Base-by-base conservation (phyloP, 2,113 vertebrate species). In the Catharus minimus region DNA sequence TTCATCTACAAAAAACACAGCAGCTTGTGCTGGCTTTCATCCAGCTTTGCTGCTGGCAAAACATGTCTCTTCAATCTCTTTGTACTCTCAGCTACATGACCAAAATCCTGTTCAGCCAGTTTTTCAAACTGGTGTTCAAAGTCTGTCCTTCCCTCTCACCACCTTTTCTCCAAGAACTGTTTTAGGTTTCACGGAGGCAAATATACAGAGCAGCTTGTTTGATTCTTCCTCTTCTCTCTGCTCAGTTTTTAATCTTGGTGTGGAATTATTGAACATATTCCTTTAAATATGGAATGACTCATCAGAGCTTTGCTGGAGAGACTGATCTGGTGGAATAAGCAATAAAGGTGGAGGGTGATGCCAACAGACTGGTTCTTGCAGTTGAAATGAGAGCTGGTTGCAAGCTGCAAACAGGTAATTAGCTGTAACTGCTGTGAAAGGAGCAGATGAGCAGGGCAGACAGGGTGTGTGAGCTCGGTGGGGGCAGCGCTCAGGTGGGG, bases 81-180 rank as follows among this genome's bases (percentile, higher is more conserved):
- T 94, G 90, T 93, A 64, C 90, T 95, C 78, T 89, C 49, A 23
- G 93, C 87, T 93, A 74, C 79, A 83, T 13, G 58, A 90, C 74
- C 80, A 69, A 82, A 81, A 97, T 86, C 96, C 85, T 85, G 96
- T 93, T 94, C 20, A 88, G 81, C 96, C 92, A 91, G 96, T 95
- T 97, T 95, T 88, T 82, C 90, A 88, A 64, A 86, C 73, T 27
- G n/a, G 32, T 77, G 46, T 60, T 97, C 86, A 30, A n/a, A 79
- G 75, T 77, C 56, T 43, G 33, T 78, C 39, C 62, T 82, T 82
- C 52, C 60, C 68, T 92, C 79, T 82, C 58, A 28, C 49, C 44
- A 61, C 36, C 8, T 69, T 69, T 89, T 67, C 80, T 69, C n/a
- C 7, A 85, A 84, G 76, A 90, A 77, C 39, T 74, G 21, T 15